A percentile compares a stretch with the other conserved stretches of the same genome.
Conservation (phyloP, 2,888 invertebrate species). For the Scaptomyza caliginosa region DNA sequence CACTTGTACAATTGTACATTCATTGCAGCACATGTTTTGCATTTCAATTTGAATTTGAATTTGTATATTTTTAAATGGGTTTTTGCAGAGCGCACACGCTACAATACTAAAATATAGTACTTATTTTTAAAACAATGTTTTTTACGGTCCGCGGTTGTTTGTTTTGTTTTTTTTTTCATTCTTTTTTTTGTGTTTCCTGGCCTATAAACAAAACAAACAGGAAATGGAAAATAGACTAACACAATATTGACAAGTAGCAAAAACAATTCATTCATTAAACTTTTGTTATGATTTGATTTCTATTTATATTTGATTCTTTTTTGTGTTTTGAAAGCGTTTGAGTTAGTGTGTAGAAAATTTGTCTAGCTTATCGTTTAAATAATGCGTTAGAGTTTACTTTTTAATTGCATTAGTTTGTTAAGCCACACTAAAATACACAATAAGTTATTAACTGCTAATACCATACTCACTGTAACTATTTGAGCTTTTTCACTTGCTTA, state of each 20-base stretch:
- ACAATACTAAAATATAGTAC: conserved; percentile 30
- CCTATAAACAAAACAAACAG: conserved; percentile 61
- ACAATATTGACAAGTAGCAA: conserved; percentile 70
- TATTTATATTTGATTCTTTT: conserved; percentile 16
- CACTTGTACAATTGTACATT: conserved; percentile 77
- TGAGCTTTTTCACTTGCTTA: conserved; percentile 36
- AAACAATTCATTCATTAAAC: conserved; percentile 75
- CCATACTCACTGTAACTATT: background rate
- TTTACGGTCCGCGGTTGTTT: conserved; percentile 59
- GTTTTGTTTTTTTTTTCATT: conserved; percentile 31
- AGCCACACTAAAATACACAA: background rate
- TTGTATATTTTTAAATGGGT: conserved; percentile 50
- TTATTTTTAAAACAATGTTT: conserved; percentile 70
- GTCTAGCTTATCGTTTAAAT: conserved; percentile 21
- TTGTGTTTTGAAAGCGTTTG: conserved; percentile 10
- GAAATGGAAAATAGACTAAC: conserved; percentile 40
- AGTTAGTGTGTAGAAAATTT: conserved; percentile 19
- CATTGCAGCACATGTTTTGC: conserved; percentile 70
- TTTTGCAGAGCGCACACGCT: conserved; percentile 26
- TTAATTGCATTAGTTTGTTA: background rate
- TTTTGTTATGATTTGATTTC: conserved; percentile 35
- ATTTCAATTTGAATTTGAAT: conserved; percentile 64
- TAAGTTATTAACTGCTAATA: background rate
- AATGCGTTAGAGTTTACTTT: conserved; percentile 2
- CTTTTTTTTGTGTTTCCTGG: conserved; percentile 45